Evolutionary conservation across 2,797 vertebrate species (phyloP), one percentile per base, ranked within the genome.

Genomic region (Pantherophis alleghaniensis): DNA sequence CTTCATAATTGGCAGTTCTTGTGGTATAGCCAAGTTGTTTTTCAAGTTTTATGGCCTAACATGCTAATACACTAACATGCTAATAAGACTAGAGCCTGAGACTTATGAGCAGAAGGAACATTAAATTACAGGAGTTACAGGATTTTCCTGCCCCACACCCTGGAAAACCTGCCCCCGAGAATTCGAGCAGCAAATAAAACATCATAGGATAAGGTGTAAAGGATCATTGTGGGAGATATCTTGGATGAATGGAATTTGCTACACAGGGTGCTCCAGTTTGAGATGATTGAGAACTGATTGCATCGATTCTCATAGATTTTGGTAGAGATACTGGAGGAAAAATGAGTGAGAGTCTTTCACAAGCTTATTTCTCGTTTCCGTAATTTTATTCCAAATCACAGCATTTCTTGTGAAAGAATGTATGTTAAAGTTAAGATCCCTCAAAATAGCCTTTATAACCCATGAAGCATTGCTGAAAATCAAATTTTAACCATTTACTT

Each of bases 351-450:
- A 60, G 47, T 47, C 28, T 32, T 51, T 66, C 20, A 22, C 22
- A 37, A 37, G 24, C 6, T 92, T 87, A n/a, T n/a, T 61, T 51
- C 28, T 63, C 2, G 3, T 42, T 90, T 24, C 56, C 22, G 18
- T 87, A 59, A 55, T 87, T 96, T 96, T 95, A 94, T 94, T 97
- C 95, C 94, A 95, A 93, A 95, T 97, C 95, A 90, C 96, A 96
- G 94, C 95, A 66, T 97, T 97, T 96, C 97, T 95, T 97, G 94
- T 95, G 95, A 96, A 96, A 96, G n/a, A 90, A 59, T 94, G 91
- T 95, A 69, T 57, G 79, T 94, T 55, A 91, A 92, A 90, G 79
- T 92, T 93, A 94, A 20, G 90, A 90, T 63, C 63, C 28, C 88
- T 94, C 0, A 94, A 95, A 91, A 86, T 93, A 93, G 95, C 90